Evolutionary conservation across 2,888 invertebrate genomes (phyloP).

Genomic region (Chouioia cunea): DNA sequence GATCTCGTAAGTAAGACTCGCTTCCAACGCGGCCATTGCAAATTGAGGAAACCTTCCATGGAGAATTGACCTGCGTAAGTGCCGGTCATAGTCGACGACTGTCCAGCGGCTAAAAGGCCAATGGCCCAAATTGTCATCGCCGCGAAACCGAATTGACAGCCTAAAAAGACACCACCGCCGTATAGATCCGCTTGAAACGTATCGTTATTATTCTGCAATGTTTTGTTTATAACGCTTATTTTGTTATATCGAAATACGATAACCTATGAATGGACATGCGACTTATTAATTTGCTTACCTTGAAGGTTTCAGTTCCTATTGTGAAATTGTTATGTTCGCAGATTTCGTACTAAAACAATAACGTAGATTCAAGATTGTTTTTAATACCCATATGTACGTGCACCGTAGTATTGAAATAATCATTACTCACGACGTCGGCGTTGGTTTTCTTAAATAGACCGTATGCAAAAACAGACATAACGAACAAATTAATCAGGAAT

Average conservation of each 20-base stretch:
- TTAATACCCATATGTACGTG: no score
- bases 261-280: slow-evolving; percentile 50
- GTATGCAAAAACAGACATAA: slow-evolving; percentile 88
- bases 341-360: slow-evolving; percentile 54
- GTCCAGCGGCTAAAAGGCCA: slow-evolving; percentile 85
- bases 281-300: slow-evolving; percentile 68
- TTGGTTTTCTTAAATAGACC: slow-evolving; percentile 83
- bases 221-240: slow-evolving; percentile 66
- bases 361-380: no score
- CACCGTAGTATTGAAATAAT: not conserved
- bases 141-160: slow-evolving; percentile 81
- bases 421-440: slow-evolving; percentile 74
- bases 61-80: slow-evolving; percentile 89
- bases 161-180: slow-evolving; percentile 80
- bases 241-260: not conserved
- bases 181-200: slow-evolving; percentile 78
- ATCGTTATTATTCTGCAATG: slow-evolving; percentile 61
- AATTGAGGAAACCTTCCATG: slow-evolving; percentile 89
- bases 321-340: slow-evolving; percentile 57
- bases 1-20: slow-evolving; percentile 85
- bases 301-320: slow-evolving; percentile 64
- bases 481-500: slow-evolving; percentile 89
- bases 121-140: slow-evolving; percentile 89
- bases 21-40: slow-evolving; percentile 89
- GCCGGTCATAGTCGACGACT: slow-evolving; percentile 84